Conservation (phyloP, 2,888 invertebrate genomes). For the Diabrotica balteata region DNA sequence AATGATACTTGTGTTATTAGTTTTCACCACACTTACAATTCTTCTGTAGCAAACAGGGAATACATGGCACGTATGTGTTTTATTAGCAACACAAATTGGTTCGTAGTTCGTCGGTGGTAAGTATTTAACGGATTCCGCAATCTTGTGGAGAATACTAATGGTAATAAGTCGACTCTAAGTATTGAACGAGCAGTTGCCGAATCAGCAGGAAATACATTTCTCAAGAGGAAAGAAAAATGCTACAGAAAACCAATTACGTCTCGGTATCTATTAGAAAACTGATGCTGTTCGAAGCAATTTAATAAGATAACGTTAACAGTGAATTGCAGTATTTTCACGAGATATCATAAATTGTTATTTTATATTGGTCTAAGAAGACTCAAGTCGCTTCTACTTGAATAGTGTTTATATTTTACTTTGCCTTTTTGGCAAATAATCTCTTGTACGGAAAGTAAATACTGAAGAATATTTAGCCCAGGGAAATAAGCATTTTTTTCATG, state of each 20-base stretch:
- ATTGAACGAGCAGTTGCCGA: neutral
- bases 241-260: neutral
- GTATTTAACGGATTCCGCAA: constrained; percentile 16
- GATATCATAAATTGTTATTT: too few relatives aligned
- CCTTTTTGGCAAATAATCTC: too few relatives aligned
- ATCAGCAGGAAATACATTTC: constrained; percentile 8
- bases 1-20: constrained; percentile 7
- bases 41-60: neutral
- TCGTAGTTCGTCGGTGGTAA: constrained; percentile 12
- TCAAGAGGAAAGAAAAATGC: constrained; percentile 3
- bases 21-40: constrained; percentile 6
- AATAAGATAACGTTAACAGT: too few relatives aligned
- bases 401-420: too few relatives aligned
- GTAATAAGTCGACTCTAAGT: constrained; percentile 1
- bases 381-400: too few relatives aligned
- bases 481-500: too few relatives aligned
- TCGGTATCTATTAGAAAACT: neutral
- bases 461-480: too few relatives aligned
- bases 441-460: too few relatives aligned
- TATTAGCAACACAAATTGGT: constrained; percentile 26
- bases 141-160: constrained; percentile 18
- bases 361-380: too few relatives aligned
- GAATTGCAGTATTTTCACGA: too few relatives aligned
- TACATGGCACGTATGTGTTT: constrained; percentile 22
- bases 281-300: neutral